Conservation (phyloP, 2,888 invertebrate species). For the Drosophila greeni region DNA sequence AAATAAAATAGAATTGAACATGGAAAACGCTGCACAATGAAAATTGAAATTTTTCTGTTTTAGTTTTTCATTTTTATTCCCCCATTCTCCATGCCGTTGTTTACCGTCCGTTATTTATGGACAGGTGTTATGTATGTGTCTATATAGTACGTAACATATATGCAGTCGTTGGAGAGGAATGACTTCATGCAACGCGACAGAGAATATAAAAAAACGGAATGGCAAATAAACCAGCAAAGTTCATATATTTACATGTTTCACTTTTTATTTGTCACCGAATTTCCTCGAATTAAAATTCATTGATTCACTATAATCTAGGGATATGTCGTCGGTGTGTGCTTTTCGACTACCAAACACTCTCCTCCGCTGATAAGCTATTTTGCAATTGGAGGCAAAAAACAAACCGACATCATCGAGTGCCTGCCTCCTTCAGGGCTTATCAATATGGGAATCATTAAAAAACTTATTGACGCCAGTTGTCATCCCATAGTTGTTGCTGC, state of each 20-base stretch:
- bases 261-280: constrained; percentile 19
- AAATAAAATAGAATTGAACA: constrained; percentile 70
- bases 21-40: constrained; percentile 57
- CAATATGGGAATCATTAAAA: constrained; percentile 39
- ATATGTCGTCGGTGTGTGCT: not conserved
- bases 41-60: constrained; percentile 58
- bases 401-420: constrained; percentile 37
- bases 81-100: constrained; percentile 8
- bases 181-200: constrained; percentile 30
- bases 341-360: constrained; percentile 2
- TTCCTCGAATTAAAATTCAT: constrained; percentile 32
- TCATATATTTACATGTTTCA: constrained; percentile 7
- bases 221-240: not conserved
- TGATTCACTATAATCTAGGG: constrained; percentile 30
- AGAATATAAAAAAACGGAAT: not conserved
- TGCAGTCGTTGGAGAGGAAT: constrained; percentile 31
- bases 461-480: constrained; percentile 44
- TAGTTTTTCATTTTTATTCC: constrained; percentile 36
- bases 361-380: constrained; percentile 40
- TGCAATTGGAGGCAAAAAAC: constrained; percentile 17
- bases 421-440: constrained; percentile 45
- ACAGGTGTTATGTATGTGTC: constrained; percentile 31
- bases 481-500: constrained; percentile 4
- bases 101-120: constrained; percentile 25
- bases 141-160: constrained; percentile 12